phyloP scores from a whole-genome alignment of 2,113 vertebrate genomes.

The Chamaetylas fuelleborni region DNA sequence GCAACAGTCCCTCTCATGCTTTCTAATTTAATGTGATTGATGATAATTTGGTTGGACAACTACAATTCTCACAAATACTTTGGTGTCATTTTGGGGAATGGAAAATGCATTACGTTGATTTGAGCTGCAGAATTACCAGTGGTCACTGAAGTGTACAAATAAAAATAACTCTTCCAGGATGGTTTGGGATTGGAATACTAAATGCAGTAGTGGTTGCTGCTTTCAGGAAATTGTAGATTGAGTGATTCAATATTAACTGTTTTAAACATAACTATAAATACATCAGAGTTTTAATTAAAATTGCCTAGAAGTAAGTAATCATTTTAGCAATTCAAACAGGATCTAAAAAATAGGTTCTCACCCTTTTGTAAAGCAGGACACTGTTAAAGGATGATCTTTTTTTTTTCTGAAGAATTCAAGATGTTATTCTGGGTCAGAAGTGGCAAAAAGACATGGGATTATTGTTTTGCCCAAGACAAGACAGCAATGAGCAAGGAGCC shows the following conservation, averaged over 20 bases:
- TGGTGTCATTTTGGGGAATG: not conserved
- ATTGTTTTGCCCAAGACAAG: not conserved
- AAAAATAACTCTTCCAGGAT: not conserved
- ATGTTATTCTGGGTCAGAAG: not conserved
- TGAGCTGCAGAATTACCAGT: not conserved
- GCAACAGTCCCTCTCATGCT: not conserved
- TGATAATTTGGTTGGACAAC: conserved; percentile 9
- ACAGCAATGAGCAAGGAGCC: not conserved
- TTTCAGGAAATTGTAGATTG: not conserved
- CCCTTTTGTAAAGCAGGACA: not conserved
- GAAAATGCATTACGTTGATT: not conserved
- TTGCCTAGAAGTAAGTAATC: not conserved
- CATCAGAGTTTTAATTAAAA: conserved; percentile 15
- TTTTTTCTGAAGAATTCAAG: not conserved
- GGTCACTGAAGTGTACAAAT: not conserved
- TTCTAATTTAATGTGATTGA: conserved; percentile 1
- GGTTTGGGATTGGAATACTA: not conserved
- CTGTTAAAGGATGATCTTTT: not conserved
- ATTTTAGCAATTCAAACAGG: not conserved
- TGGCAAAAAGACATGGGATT: not conserved
- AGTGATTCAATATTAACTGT: not conserved
- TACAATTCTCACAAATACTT: conserved; percentile 2
- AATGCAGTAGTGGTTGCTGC: not conserved
- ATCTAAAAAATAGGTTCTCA: not conserved
- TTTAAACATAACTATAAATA: not conserved